Evolutionary conservation across 2,888 invertebrate species (phyloP), one percentile per base, ranked within the genome.

Genomic region (Zele albiditarsus): DNA sequence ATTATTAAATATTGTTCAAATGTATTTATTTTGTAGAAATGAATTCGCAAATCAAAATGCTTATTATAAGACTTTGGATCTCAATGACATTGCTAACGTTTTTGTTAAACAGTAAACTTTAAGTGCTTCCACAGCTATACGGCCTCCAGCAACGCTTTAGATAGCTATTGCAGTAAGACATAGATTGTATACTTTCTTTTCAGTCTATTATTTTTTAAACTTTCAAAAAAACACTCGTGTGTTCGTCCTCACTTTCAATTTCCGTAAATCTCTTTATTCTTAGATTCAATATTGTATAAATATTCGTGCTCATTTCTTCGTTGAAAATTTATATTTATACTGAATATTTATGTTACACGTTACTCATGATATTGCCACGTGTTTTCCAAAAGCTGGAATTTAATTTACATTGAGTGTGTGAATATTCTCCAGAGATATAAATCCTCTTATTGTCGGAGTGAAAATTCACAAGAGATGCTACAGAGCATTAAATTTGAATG

Each of bases 361-460:
- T 31, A 65, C 42, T 27, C 27, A 16, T 28, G 49, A 67, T 31
- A 49, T 67, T n/a, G 27, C 27, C 67, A 49, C 49, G 46, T 31
- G 25, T 67, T 67, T 49, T 46, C 49, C 28, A 27, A 8, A 46
- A 46, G 46, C 27, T 67, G 16, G 27, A 27, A 49, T 67, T 67
- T 46, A 67, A 67, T 46, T 67, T 27, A 27, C 46, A 10, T 67
- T 53, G 53, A 53, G 20, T 46, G 23, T 27, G 67, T 46, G 46
- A 46, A 46, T 42, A 67, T 46, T 67, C 28, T 49, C 46, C 16
- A 53, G 53, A 53, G 23, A 53, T 6, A 3, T 53, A 53, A 53
- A 53, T 53, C 20, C 20, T 20, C 20, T 10, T 53, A 8, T 8
- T 5, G n/a, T 53, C 4, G 8, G 20, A 53, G 20, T 3, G 20